phyloP scores from a whole-genome alignment of 1,140 invertebrate species.

The Drosophila micromelanica region DNA sequence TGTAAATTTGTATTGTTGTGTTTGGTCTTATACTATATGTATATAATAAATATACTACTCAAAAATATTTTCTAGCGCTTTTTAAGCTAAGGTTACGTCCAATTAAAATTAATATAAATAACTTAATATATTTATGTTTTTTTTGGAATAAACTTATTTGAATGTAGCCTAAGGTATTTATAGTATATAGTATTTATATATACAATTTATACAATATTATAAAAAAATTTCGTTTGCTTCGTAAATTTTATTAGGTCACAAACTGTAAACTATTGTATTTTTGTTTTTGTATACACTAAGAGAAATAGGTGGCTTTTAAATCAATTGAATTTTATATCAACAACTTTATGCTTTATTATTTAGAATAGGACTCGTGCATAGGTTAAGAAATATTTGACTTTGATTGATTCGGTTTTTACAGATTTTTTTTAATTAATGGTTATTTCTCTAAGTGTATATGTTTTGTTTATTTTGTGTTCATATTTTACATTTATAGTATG shows the following conservation, averaged over 20 bases:
- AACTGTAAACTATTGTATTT: too few relatives aligned
- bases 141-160: background rate
- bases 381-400: too few relatives aligned
- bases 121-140: background rate
- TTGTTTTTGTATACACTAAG: too few relatives aligned
- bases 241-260: too few relatives aligned
- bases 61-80: background rate
- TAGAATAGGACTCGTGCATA: too few relatives aligned
- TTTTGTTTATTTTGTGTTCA: slow-evolving; percentile 36
- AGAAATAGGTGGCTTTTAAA: too few relatives aligned
- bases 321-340: too few relatives aligned
- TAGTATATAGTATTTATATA: background rate
- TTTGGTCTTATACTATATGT: slow-evolving; percentile 11
- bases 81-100: too few relatives aligned
- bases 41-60: slow-evolving; percentile 1
- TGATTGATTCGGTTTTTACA: too few relatives aligned
- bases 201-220: background rate
- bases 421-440: too few relatives aligned
- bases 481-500: slow-evolving; percentile 36
- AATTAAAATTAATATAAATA: background rate
- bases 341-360: too few relatives aligned
- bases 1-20: slow-evolving; percentile 16
- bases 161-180: background rate
- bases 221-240: background rate
- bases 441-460: background rate